Percentiles rank a stretch among this genome's conserved stretches.
Conservation (phyloP, 2,797 vertebrate species). For the Bradypodion pumilum region DNA sequence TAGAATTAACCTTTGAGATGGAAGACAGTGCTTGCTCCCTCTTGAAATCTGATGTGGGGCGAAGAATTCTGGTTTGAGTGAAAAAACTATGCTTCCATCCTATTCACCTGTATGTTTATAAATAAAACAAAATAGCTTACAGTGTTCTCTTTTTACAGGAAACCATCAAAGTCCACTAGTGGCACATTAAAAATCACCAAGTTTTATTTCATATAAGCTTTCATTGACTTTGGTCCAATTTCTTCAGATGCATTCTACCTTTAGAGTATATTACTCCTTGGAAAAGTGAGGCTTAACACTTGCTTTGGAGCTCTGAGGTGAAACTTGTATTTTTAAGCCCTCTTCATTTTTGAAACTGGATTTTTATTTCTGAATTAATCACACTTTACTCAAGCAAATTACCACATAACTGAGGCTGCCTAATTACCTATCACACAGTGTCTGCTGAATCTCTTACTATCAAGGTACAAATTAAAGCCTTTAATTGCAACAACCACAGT, state of each 20-base stretch:
- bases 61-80: not conserved
- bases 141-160: not conserved
- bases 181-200: too few species aligned
- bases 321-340: not conserved
- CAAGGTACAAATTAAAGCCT: slow-evolving; percentile 42
- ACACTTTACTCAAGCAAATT: slow-evolving; percentile 39
- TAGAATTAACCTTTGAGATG: not conserved
- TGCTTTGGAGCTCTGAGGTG: not conserved
- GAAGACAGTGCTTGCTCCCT: too few species aligned
- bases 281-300: not conserved
- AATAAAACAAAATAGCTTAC: not conserved
- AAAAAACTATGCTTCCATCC: too few species aligned
- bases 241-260: not conserved
- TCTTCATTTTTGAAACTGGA: slow-evolving; percentile 24
- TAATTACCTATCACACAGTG: slow-evolving; percentile 27
- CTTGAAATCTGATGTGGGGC: not conserved
- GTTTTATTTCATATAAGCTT: too few species aligned
- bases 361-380: slow-evolving; percentile 33
- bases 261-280: not conserved
- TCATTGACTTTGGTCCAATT: too few species aligned
- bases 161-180: too few species aligned
- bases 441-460: slow-evolving; percentile 40
- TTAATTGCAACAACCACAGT: slow-evolving; percentile 31
- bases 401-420: slow-evolving; percentile 20
- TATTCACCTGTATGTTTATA: not conserved